Conservation (phyloP, 1,140 invertebrate genomes). For the Acyrthosiphon pisum region DNA sequence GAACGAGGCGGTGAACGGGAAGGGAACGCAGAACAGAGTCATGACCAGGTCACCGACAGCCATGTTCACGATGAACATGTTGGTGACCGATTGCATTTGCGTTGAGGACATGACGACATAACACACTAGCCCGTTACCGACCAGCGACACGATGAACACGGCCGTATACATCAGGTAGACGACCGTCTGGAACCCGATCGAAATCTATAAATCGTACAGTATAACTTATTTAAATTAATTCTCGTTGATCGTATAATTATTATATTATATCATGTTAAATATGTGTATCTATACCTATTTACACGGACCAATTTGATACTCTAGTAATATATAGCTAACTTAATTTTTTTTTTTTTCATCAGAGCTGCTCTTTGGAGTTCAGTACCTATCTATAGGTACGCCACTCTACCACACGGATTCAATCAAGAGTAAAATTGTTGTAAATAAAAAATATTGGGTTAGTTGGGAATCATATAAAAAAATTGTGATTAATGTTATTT, state of each 20-base stretch:
- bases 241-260: neutral
- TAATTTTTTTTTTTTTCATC: too few relatives aligned
- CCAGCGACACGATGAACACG: constrained; percentile 76
- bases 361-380: too few relatives aligned
- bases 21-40: constrained; percentile 84
- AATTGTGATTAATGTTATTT: too few relatives aligned
- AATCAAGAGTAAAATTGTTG: too few relatives aligned
- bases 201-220: neutral
- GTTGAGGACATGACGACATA: constrained; percentile 79
- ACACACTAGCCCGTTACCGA: constrained; percentile 83
- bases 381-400: too few relatives aligned
- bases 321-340: too few relatives aligned
- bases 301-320: too few relatives aligned
- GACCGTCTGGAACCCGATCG: constrained; percentile 68
- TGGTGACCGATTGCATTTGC: constrained; percentile 85
- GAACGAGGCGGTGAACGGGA: constrained; percentile 78
- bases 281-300: too few relatives aligned
- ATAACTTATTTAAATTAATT: neutral
- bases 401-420: too few relatives aligned
- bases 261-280: too few relatives aligned
- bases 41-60: constrained; percentile 85
- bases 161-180: constrained; percentile 78
- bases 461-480: too few relatives aligned
- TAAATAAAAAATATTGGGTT: too few relatives aligned
- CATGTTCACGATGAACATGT: constrained; percentile 86